Evolutionary conservation across 2,888 invertebrate species (phyloP).

Genomic region (Leptopilina drosophilae): DNA sequence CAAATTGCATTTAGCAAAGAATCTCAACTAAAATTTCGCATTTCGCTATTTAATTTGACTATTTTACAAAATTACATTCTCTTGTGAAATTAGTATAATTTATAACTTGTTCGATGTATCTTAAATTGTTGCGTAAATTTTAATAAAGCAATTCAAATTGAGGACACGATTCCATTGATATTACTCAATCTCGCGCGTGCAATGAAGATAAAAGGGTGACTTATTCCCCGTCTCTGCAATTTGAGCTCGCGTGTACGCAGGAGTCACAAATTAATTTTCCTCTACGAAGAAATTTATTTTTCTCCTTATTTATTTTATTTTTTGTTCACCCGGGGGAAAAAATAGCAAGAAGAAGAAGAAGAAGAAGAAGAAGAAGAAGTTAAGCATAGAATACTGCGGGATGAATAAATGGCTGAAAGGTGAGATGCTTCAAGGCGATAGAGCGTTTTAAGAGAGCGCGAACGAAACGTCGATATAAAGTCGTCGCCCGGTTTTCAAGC

Average conservation of each 20-base stretch:
- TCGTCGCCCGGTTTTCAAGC: slow-evolving; percentile 54
- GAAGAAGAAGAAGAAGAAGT: not conserved
- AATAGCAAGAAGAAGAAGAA: slow-evolving; percentile 1
- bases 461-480: slow-evolving; percentile 60
- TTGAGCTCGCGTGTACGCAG: slow-evolving; percentile 7
- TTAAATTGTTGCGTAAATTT: slow-evolving; percentile 66
- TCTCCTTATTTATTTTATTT: not conserved
- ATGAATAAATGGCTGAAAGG: slow-evolving; percentile 29
- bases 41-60: not conserved
- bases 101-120: not conserved
- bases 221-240: slow-evolving; percentile 3
- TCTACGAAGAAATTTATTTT: not conserved
- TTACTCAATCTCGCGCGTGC: slow-evolving; percentile 53
- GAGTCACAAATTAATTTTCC: slow-evolving; percentile 26
- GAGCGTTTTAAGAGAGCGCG: slow-evolving; percentile 30
- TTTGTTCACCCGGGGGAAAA: not conserved
- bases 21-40: not conserved
- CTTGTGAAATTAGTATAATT: no score
- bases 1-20: no score
- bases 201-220: not conserved
- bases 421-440: slow-evolving; percentile 34
- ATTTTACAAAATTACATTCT: no score
- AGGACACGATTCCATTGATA: slow-evolving; percentile 62
- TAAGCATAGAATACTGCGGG: not conserved
- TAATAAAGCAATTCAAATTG: slow-evolving; percentile 69